Base-by-base conservation (phyloP, 2,888 invertebrate genomes). In the Tolmerus cingulatus region DNA sequence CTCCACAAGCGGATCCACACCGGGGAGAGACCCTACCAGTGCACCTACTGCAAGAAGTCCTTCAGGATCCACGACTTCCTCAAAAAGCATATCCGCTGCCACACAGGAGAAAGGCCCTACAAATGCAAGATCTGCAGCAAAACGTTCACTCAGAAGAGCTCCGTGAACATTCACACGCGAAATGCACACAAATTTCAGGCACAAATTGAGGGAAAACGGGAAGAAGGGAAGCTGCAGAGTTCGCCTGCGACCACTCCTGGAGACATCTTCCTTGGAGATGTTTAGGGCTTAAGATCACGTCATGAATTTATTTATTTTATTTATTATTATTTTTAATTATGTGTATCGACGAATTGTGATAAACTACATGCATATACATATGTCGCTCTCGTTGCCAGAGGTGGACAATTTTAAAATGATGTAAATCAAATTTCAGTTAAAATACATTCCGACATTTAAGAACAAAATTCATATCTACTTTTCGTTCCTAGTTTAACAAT, bases 61-160 rank as follows among this genome's bases (percentile, higher is more conserved):
- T 86, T 86, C n/a, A 66, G 74, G 27, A 57, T 86, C 23, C 86
- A 19, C 12, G 86, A 86, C 9, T 86, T 74, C 14, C 76, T 86
- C 2, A 86, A 43, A 5, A 86, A 86, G 46, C 86, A 86, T n/a
- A 74, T 86, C 16, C 9, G 86, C 46, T 40, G 43, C 27, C 86
- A 86, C n/a, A 86, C 86, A 0, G 86, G 86, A 7, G 86, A 86
- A 46, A 86, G 74, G 30, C 86, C 86, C 5, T 86, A 86, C 23
- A 23, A 74, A 5, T 86, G 86, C 23, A 46, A 7, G n/a, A 16
- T 46, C 5, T 86, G 86, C 23, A 43, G 34, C 14, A 74, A 46
- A 9, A 86, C 43, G 2, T 86, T 76, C 14, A 27, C 76, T 19
- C 86, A 86, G 40, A 86, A 46, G n/a, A 86, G 86, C 27, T 30